These are phyloP conservation scores for Dendrocincla fuliginosa DNA, from an alignment of 2,797 vertebrate species.

Conservation along the genomic window DNA sequence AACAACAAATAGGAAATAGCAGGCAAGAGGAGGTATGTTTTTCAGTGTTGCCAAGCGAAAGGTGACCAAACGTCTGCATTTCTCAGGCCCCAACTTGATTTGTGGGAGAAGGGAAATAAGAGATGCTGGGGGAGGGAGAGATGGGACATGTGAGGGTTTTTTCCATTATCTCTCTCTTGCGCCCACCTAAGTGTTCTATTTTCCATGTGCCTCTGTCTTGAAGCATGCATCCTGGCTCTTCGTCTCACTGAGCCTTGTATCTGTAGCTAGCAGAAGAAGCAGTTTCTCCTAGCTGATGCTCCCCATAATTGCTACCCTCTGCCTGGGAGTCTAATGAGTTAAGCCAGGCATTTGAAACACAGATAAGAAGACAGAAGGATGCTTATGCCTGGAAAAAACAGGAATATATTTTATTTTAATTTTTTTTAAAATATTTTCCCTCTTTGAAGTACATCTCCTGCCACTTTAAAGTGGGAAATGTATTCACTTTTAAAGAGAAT, in stretches of 20 bases:
- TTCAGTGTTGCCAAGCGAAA: not conserved
- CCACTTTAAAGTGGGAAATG: not conserved
- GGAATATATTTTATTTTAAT: not conserved
- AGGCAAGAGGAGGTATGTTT: not conserved
- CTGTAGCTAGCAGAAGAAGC: not conserved
- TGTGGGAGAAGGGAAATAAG: not conserved
- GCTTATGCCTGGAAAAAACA: conserved; percentile 7
- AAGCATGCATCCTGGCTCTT: not conserved
- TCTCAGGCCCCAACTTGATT: not conserved
- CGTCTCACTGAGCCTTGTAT: not conserved
- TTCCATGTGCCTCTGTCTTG: not conserved
- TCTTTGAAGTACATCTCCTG: not conserved
- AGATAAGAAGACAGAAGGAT: not conserved
- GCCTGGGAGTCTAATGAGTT: not conserved
- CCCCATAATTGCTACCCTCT: not conserved
- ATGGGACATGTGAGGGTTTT: not conserved
- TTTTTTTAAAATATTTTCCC: not conserved
- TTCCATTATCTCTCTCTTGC: not conserved
- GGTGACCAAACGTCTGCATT: not conserved
- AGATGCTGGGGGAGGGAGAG: not conserved
- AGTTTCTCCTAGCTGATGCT: not conserved
- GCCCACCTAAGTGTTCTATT: not conserved
- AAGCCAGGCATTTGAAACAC: not conserved
- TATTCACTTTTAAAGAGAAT: not conserved
- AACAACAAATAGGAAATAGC: not conserved